Evolutionary conservation across 2,797 vertebrate species (phyloP).

Genomic region (Margarornis squamiger): DNA sequence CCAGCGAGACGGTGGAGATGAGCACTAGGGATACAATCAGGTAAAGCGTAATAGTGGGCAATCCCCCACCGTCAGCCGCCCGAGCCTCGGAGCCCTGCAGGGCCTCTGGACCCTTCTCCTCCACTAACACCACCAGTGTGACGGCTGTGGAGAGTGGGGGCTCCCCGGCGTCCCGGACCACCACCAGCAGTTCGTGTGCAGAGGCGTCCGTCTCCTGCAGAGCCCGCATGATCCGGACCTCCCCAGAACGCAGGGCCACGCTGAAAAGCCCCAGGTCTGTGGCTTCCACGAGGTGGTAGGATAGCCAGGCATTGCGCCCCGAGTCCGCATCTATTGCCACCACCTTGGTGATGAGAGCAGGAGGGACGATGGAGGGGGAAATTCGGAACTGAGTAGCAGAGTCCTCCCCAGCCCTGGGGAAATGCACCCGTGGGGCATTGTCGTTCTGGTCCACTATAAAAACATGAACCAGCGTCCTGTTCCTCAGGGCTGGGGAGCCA

Average conservation of each 20-base stretch:
- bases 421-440: slow-evolving; percentile 71
- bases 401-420: slow-evolving; percentile 65
- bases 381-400: slow-evolving; percentile 63
- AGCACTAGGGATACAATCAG: slow-evolving; percentile 77
- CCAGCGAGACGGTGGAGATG: slow-evolving; percentile 71
- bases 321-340: slow-evolving; percentile 73
- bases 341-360: slow-evolving; percentile 66
- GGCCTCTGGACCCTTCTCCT: slow-evolving; percentile 72
- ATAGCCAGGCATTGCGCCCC: slow-evolving; percentile 75
- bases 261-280: slow-evolving; percentile 64
- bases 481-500: slow-evolving; percentile 73
- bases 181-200: slow-evolving; percentile 62
- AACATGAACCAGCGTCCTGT: slow-evolving; percentile 69
- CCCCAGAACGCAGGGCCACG: slow-evolving; percentile 63
- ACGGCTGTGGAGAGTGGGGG: slow-evolving; percentile 68
- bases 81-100: slow-evolving; percentile 69
- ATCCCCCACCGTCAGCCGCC: slow-evolving; percentile 34
- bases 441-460: slow-evolving; percentile 76
- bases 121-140: slow-evolving; percentile 71
- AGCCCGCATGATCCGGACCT: slow-evolving; percentile 52
- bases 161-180: slow-evolving; percentile 68
- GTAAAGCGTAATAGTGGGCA: slow-evolving; percentile 74
- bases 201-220: slow-evolving; percentile 63
- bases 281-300: slow-evolving; percentile 70
- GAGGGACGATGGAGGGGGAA: slow-evolving; percentile 37